These are phyloP conservation scores for Drosophila koepferae DNA, from an alignment of 2,888 invertebrate species.

Conservation along the genomic window DNA sequence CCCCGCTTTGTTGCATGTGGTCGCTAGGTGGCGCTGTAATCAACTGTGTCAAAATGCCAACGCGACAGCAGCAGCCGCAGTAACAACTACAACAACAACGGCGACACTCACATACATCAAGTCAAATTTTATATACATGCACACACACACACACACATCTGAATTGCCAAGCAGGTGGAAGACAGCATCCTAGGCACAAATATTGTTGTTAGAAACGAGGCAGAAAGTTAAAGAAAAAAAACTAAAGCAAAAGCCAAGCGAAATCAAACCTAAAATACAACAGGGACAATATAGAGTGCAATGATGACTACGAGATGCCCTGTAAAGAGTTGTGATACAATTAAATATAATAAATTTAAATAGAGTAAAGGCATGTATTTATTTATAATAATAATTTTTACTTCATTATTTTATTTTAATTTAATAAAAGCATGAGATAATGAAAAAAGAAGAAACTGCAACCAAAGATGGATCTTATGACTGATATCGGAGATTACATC, in stretches of 20 bases:
- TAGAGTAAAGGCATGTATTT: background rate
- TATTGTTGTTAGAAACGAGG: conserved; percentile 76
- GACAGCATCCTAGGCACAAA: conserved; percentile 68
- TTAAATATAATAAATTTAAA: too few relatives aligned
- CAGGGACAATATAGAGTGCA: conserved; percentile 1
- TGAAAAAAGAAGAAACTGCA: too few relatives aligned
- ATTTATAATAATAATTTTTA: too few relatives aligned
- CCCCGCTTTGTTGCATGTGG: conserved; percentile 44
- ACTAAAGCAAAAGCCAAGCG: conserved; percentile 47
- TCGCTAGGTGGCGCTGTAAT: conserved; percentile 79
- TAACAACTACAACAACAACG: conserved; percentile 28
- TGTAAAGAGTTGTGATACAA: background rate
- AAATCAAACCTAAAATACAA: conserved; percentile 48
- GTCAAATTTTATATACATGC: conserved; percentile 53
- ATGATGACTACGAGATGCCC: conserved; percentile 13
- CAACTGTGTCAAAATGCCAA: conserved; percentile 78
- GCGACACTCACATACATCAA: conserved; percentile 44
- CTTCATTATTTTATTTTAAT: too few relatives aligned
- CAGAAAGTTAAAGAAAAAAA: conserved; percentile 42
- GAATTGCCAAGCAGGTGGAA: conserved; percentile 68
- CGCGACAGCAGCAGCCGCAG: conserved; percentile 34
- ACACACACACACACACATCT: conserved; percentile 28
- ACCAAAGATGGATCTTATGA: too few relatives aligned
- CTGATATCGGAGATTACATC: too few relatives aligned
- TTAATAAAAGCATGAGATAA: too few relatives aligned